These are phyloP conservation scores for Drosophila azteca DNA, from an alignment of 1,140 invertebrate species.

Conservation along the genomic window DNA sequence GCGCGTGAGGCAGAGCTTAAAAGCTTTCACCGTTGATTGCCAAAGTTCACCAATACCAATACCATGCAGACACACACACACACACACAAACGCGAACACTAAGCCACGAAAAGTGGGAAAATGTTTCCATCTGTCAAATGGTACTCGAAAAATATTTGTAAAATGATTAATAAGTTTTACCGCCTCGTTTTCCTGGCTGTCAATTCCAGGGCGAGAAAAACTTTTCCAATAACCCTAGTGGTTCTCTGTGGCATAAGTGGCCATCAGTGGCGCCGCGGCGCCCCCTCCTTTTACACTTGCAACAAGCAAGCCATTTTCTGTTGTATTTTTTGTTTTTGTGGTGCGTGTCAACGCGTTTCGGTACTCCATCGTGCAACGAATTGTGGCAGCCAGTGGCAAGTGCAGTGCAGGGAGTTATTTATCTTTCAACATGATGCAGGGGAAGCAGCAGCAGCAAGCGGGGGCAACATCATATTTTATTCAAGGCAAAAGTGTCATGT, in stretches of 20 bases:
- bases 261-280: slow-evolving; percentile 16
- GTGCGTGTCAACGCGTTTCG: slow-evolving; percentile 43
- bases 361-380: slow-evolving; percentile 22
- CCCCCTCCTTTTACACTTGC: slow-evolving; percentile 7
- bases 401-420: slow-evolving; percentile 50
- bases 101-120: too few relatives aligned
- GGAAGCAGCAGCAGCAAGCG: slow-evolving; percentile 30
- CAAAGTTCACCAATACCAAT: too few relatives aligned
- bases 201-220: slow-evolving; percentile 37
- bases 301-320: slow-evolving; percentile 8
- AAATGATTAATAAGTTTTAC: slow-evolving; percentile 51
- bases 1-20: too few relatives aligned
- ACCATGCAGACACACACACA: too few relatives aligned
- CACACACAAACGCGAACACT: too few relatives aligned
- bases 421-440: slow-evolving; percentile 73
- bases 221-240: slow-evolving; percentile 24
- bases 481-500: slow-evolving; percentile 73
- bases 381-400: slow-evolving; percentile 53
- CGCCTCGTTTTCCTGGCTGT: slow-evolving; percentile 17
- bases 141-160: too few relatives aligned
- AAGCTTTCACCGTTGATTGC: too few relatives aligned
- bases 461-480: slow-evolving; percentile 72
- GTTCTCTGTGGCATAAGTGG: slow-evolving; percentile 47
- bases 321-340: slow-evolving; percentile 1
- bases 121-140: too few relatives aligned